A percentile compares a stretch with the other conserved stretches of the same genome.
These are phyloP conservation scores for Drosophila trichaetosa DNA, from an alignment of 2,888 invertebrate species.

Conservation along the genomic window DNA sequence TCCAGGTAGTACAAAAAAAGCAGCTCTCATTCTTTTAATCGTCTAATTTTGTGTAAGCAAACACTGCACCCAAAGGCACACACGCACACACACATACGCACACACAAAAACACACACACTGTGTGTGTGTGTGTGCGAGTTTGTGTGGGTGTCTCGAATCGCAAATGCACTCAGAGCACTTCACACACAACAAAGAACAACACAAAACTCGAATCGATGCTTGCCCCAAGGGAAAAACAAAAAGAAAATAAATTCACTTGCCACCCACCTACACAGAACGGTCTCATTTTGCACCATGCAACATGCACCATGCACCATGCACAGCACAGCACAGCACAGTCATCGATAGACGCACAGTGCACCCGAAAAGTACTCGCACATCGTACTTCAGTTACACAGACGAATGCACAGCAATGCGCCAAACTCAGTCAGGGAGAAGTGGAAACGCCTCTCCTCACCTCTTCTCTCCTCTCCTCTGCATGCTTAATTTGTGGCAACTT, in stretches of 20 bases:
- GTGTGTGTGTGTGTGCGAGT: neutral
- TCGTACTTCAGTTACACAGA: constrained; percentile 24
- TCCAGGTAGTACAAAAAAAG: constrained; percentile 87
- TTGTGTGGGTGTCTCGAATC: constrained; percentile 32
- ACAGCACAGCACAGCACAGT: constrained; percentile 13
- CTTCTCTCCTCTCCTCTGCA: neutral
- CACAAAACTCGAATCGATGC: constrained; percentile 31
- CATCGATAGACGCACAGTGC: constrained; percentile 36
- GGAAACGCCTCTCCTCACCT: neutral
- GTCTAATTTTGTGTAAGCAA: constrained; percentile 59
- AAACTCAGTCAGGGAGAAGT: constrained; percentile 11
- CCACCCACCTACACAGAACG: constrained; percentile 14
- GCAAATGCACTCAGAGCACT: constrained; percentile 65
- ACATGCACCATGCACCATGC: neutral
- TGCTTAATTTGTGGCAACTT: constrained; percentile 23
- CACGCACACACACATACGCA: constrained; percentile 12
- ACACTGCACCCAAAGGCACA: constrained; percentile 55
- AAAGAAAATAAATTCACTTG: constrained; percentile 36
- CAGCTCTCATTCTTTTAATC: constrained; percentile 56
- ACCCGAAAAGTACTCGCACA: constrained; percentile 38
- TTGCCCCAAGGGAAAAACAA: constrained; percentile 10
- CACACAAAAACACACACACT: constrained; percentile 4
- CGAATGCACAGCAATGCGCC: constrained; percentile 26
- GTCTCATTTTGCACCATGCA: constrained; percentile 30
- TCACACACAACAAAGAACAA: constrained; percentile 17